Base-by-base conservation (phyloP, 2,888 invertebrate species). In the Dasysyrphus albostriatus region DNA sequence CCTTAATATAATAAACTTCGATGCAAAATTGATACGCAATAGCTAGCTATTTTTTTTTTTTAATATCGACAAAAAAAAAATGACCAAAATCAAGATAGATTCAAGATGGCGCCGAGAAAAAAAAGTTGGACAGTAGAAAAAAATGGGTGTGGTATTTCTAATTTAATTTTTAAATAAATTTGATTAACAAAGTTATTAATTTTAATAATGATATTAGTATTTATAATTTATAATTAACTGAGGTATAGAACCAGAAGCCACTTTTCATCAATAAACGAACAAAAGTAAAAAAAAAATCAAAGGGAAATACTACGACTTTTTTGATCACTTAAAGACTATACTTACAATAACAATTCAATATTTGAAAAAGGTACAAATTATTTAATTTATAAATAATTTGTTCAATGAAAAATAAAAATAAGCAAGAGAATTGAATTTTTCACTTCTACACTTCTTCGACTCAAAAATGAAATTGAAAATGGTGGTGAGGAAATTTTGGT, bases 91-190 rank as follows among this genome's bases (percentile, higher is more conserved):
- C 7, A 1, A 32, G 44, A 16, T 16, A 39, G 42, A 69, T 54
- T 29, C 69, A 69, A 69, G 69, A 69, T 69, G 69, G 69, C 69
- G 51, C 8, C 29, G 32, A 6, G 32, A 9, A 47, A 8, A 47
- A 44, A 4, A 32, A 7, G 32, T 44, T 2, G 5, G 32, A 32
- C 47, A 44, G 14, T 16, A 44, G 42, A 63, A 7, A 24, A 44
- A 47, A 12, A 44, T 32, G 65, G 65, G 65, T 65, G 65, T 65
- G 65, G 65, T 32, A 6, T 5, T 32, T 4, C 3, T 4, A 39
- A 24, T n/a, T 19, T 12, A 24, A 24, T 6, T 14, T 14, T 7
- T 29, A 3, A 44, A n/a, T 44, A 3, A 47, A 47, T 47, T 49
- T 10, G 4, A 19, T 19, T 19, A 4, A 49, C 5, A 49, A 19